These are phyloP conservation scores for Peromyscus aztecus DNA, from an alignment of 2,797 vertebrate species.

Conservation along the genomic window DNA sequence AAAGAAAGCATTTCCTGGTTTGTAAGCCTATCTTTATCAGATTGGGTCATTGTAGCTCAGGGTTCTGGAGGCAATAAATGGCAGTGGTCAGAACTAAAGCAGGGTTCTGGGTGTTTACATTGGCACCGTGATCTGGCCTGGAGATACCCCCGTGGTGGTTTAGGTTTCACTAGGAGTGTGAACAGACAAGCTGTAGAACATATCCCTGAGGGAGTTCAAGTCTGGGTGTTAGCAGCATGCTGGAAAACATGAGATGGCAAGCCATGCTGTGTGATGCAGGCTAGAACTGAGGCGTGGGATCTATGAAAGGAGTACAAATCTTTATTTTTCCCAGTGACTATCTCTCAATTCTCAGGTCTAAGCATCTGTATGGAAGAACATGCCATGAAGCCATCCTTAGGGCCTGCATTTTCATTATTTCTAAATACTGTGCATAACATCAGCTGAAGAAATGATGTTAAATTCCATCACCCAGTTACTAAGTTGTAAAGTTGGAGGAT, in stretches of 20 bases:
- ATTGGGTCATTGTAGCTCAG: conserved; percentile 36
- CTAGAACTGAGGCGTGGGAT: background rate
- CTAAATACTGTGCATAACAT: background rate
- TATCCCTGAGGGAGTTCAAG: conserved; percentile 46
- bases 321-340: background rate
- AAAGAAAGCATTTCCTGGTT: conserved; percentile 25
- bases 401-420: background rate
- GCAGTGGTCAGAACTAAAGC: background rate
- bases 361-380: background rate
- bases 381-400: background rate
- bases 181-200: conserved; percentile 39
- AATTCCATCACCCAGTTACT: background rate
- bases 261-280: background rate
- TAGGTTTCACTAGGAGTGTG: conserved; percentile 39
- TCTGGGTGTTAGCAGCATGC: background rate
- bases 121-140: conserved; percentile 55
- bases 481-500: background rate
- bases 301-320: background rate
- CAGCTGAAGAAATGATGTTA: background rate
- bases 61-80: conserved; percentile 62
- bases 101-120: background rate
- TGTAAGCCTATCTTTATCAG: background rate
- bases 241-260: conserved; percentile 11
- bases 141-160: conserved; percentile 12
- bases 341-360: background rate